phyloP scores from a whole-genome alignment of 2,888 invertebrate species.

The Trileptium ribeirensis region DNA sequence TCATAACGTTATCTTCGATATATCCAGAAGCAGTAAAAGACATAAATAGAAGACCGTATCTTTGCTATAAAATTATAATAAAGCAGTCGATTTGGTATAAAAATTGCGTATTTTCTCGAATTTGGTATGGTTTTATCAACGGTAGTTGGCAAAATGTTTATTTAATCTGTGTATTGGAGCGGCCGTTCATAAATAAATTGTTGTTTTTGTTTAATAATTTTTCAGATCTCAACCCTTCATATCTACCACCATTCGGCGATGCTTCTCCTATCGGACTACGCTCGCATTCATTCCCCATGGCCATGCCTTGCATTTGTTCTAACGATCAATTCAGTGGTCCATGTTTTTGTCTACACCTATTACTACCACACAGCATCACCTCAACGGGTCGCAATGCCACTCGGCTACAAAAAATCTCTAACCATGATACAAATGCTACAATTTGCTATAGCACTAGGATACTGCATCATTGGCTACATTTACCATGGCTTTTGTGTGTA shows the following conservation, averaged over 20 bases:
- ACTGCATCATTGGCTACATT: slow-evolving; percentile 45
- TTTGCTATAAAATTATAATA: too few relatives aligned
- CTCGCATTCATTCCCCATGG: slow-evolving; percentile 45
- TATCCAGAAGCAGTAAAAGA: too few relatives aligned
- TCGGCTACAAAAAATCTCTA: slow-evolving; percentile 48
- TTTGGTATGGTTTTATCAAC: too few relatives aligned
- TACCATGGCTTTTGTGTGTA: slow-evolving; percentile 50
- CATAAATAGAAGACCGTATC: too few relatives aligned
- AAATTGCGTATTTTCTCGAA: too few relatives aligned
- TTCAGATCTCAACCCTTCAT: slow-evolving; percentile 49
- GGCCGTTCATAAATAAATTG: too few relatives aligned
- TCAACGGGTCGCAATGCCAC: slow-evolving; percentile 25
- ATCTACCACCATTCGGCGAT: slow-evolving; percentile 52
- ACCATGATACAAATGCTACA: slow-evolving; percentile 51
- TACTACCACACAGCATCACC: slow-evolving; percentile 47
- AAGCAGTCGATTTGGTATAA: too few relatives aligned
- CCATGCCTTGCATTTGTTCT: slow-evolving; percentile 47
- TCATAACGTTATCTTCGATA: too few relatives aligned
- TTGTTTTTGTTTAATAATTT: too few relatives aligned
- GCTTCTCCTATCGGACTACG: slow-evolving; percentile 48
- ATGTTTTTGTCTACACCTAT: slow-evolving; percentile 49
- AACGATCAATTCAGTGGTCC: slow-evolving; percentile 48
- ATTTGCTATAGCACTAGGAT: slow-evolving; percentile 46
- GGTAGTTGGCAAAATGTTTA: too few relatives aligned
- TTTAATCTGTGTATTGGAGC: too few relatives aligned